Percentiles rank a stretch among this genome's conserved stretches.
These are phyloP conservation scores for Willowsia nigromaculata DNA, from an alignment of 2,888 invertebrate genomes.

Conservation along the genomic window DNA sequence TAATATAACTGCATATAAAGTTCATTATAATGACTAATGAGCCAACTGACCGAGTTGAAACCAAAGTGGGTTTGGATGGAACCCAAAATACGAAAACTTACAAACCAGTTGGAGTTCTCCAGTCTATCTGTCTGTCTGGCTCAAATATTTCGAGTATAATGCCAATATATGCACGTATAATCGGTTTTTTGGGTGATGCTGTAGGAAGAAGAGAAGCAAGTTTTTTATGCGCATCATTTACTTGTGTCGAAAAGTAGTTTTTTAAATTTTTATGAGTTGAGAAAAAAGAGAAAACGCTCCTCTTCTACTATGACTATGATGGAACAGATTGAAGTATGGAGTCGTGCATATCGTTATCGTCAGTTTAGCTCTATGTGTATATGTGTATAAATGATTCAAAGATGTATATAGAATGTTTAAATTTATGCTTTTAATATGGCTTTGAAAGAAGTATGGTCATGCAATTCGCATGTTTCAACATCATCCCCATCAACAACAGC, in stretches of 20 bases:
- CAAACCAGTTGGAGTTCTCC: constrained; percentile 66
- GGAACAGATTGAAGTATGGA: not conserved
- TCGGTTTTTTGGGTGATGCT: constrained; percentile 1
- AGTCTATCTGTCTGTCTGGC: constrained; percentile 35
- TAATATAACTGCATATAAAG: constrained; percentile 70
- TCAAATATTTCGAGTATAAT: not conserved
- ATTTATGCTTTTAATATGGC: constrained; percentile 9
- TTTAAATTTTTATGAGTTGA: constrained; percentile 60
- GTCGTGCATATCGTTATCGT: constrained; percentile 24
- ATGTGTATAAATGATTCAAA: constrained; percentile 15
- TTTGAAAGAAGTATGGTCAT: constrained; percentile 20
- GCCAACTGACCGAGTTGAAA: constrained; percentile 73
- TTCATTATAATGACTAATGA: constrained; percentile 76
- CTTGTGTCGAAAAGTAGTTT: constrained; percentile 69
- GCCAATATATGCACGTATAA: not conserved
- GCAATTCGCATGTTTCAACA: constrained; percentile 5
- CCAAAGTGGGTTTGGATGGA: constrained; percentile 61
- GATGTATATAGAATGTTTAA: not conserved
- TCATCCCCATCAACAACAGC: not conserved
- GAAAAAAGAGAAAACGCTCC: constrained; percentile 38
- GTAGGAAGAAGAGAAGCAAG: constrained; percentile 38
- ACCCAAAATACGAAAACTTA: constrained; percentile 15
- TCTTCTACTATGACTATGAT: constrained; percentile 19
- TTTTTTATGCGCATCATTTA: constrained; percentile 63
- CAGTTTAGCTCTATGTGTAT: too few relatives aligned